Evolutionary conservation across 2,888 invertebrate genomes (phyloP).

Genomic region (Amiota mariae): DNA sequence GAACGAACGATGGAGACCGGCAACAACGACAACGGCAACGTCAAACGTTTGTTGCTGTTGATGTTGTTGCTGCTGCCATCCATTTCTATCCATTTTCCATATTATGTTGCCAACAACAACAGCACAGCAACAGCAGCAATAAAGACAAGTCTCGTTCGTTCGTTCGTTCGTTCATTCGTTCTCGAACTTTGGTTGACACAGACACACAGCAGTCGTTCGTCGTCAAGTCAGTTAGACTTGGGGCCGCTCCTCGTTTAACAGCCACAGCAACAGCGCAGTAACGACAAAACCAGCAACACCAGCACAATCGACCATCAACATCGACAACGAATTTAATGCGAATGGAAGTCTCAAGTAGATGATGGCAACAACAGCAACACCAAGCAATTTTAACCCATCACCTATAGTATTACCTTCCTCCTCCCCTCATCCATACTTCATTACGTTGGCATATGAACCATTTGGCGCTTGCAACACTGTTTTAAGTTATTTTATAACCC

Average conservation of each 20-base stretch:
- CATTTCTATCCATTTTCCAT: constrained; percentile 32
- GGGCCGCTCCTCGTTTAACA: constrained; percentile 4
- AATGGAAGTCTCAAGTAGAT: constrained; percentile 21
- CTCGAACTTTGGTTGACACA: constrained; percentile 6
- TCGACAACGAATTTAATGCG: constrained; percentile 31
- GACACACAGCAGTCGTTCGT: constrained; percentile 1
- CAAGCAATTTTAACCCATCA: neutral
- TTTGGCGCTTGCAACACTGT: too few relatives aligned
- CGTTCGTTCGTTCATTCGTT: neutral
- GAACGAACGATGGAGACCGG: neutral
- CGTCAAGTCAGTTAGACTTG: constrained; percentile 11
- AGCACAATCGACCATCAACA: neutral
- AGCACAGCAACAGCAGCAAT: neutral
- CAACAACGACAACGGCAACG: constrained; percentile 10
- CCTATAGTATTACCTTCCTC: neutral
- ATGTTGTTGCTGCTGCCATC: constrained; percentile 2
- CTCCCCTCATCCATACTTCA: neutral
- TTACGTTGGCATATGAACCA: neutral
- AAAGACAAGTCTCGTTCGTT: neutral
- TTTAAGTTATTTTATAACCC: too few relatives aligned
- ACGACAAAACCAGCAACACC: neutral
- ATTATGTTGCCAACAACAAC: constrained; percentile 28
- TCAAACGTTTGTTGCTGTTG: constrained; percentile 19
- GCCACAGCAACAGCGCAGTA: constrained; percentile 2
- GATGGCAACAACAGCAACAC: neutral